Percentiles rank a stretch among this genome's conserved stretches.
phyloP scores from a whole-genome alignment of 2,888 invertebrate species.

The Pyrrhosoma nymphula region DNA sequence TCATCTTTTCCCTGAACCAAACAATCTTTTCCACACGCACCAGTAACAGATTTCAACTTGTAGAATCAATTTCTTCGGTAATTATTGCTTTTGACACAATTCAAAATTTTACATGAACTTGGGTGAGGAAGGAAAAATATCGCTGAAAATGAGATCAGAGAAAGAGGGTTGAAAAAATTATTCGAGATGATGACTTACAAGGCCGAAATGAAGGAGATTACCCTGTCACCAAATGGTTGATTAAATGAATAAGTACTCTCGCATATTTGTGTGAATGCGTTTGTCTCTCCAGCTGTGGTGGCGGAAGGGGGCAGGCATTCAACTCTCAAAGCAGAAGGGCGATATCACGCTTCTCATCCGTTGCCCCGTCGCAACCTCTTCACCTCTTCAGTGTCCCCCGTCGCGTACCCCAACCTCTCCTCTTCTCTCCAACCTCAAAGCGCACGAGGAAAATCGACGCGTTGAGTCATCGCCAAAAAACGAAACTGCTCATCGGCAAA shows the following conservation, averaged over 20 bases:
- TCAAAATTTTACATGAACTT: no score
- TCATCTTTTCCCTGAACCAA: neutral
- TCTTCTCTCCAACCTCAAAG: neutral
- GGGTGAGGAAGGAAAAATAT: no score
- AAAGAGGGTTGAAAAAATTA: no score
- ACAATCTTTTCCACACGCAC: neutral
- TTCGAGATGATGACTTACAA: no score
- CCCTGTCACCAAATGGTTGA: no score
- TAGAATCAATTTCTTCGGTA: neutral
- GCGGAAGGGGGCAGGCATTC: neutral
- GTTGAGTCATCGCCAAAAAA: neutral
- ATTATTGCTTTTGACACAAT: no score
- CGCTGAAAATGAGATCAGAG: no score
- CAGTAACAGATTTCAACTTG: neutral
- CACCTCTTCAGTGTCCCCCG: neutral
- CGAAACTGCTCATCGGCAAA: conserved; percentile 14
- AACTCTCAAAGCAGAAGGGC: neutral
- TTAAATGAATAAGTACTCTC: no score
- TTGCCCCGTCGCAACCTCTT: neutral
- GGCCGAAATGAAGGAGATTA: no score
- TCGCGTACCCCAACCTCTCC: neutral
- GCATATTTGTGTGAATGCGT: no score
- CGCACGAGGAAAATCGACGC: conserved; percentile 31
- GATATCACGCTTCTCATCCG: neutral
- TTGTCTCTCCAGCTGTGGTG: neutral